A percentile compares a stretch with the other conserved stretches of the same genome.
Conservation (phyloP, 2,797 vertebrate genomes). For the Percopsis omiscomaycus region DNA sequence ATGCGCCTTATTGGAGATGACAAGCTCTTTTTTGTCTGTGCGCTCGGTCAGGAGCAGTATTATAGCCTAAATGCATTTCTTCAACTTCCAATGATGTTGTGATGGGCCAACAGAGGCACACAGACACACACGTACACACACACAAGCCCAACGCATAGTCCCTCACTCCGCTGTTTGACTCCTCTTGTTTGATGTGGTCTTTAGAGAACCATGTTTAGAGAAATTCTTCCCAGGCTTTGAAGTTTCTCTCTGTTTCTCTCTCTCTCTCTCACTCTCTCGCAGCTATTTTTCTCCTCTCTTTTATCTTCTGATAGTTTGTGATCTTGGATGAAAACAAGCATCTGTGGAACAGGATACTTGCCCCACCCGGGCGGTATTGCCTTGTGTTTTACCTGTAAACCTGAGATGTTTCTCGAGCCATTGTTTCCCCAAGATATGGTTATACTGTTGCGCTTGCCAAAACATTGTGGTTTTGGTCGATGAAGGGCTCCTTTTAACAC, state of each 20-base stretch:
- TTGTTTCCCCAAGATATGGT: constrained; percentile 55
- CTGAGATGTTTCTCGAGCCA: constrained; percentile 56
- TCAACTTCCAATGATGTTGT: constrained; percentile 48
- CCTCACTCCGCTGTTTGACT: constrained; percentile 24
- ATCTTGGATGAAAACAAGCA: constrained; percentile 50
- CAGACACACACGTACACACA: constrained; percentile 2
- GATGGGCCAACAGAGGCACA: constrained; percentile 23
- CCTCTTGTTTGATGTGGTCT: constrained; percentile 80
- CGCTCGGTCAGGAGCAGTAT: constrained; percentile 44
- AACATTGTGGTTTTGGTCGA: constrained; percentile 28
- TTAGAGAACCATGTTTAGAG: constrained; percentile 73
- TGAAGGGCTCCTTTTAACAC: constrained; percentile 46
- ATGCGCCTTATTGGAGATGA: constrained; percentile 67
- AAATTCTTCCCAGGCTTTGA: constrained; percentile 77
- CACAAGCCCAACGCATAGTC: constrained; percentile 23
- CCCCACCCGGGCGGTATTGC: constrained; percentile 54
- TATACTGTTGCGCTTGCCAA: constrained; percentile 37
- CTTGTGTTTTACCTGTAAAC: constrained; percentile 65
- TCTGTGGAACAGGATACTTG: constrained; percentile 62
- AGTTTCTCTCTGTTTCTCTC: constrained; percentile 64
- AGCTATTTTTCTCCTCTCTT: constrained; percentile 58
- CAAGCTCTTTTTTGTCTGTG: constrained; percentile 59
- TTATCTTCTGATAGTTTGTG: constrained; percentile 66
- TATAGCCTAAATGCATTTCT: constrained; percentile 61
- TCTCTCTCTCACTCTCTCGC: constrained; percentile 56